Base-by-base conservation (phyloP, 1,140 invertebrate species). In the Lasioglossum baleicum region DNA sequence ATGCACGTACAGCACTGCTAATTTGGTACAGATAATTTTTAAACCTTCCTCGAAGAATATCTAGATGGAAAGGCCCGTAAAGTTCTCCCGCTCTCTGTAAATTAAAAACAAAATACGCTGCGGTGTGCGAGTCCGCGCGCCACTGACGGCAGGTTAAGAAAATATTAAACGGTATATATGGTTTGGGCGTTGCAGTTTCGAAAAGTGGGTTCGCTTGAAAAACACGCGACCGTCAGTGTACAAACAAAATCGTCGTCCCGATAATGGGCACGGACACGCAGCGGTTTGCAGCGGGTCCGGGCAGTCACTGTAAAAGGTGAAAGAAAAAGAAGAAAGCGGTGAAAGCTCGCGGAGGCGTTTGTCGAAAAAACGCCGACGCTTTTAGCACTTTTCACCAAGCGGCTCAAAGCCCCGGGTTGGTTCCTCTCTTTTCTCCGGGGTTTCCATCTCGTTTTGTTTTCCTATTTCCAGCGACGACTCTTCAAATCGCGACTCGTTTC, bases 321-420 rank as follows among this genome's bases (percentile, higher is more conserved):
- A 64, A 65, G 66, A 75, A 53, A 17, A 53, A 84, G 80, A 69
- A 79, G 71, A 70, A 74, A 75, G 66, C 58, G 66, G 69, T 75
- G 72, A 81, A 81, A 68, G 73, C 66, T 72, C 66, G 80, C 58
- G 60, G 75, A 87, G 80, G 64, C 82, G 81, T 84, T 80, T 81
- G 77, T 86, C 75, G 82, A 84, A 82, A 86, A 85, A 88, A 81
- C 81, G 72, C 74, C 81, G 80, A 86, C 76, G 76, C 82, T 88
- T 88, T 87, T 87, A 87, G 68, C 75, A 82, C 63, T 85, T 87
- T 80, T 64, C 68, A 73, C 64, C 69, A 35, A 53, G 26, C 65
- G 71, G 26, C 44, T 88, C 85, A 87, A 88, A 88, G 80, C 80
- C 35, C n/a, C 11, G 26, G 15, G 17, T 74, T 65, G 66, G 44